phyloP scores from a whole-genome alignment of 1,140 invertebrate genomes.

The Elysia chlorotica region DNA sequence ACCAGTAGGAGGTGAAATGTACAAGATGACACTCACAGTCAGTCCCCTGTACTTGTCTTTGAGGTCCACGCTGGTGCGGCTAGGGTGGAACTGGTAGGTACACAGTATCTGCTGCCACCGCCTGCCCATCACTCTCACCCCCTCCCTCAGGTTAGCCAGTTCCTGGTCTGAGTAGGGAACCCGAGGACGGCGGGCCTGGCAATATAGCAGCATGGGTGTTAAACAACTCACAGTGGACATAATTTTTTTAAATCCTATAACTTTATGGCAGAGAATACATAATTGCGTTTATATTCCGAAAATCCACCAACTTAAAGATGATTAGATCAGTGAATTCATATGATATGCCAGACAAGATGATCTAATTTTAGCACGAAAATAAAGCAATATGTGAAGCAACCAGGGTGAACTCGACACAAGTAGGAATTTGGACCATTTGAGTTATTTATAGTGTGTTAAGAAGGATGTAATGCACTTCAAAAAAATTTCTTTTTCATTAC shows the following conservation, averaged over 20 bases:
- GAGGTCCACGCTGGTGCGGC: slow-evolving; percentile 47
- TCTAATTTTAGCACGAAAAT: not conserved
- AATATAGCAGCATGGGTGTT: not conserved
- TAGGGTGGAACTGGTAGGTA: slow-evolving; percentile 46
- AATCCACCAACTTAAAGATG: not conserved
- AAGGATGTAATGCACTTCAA: too few species aligned
- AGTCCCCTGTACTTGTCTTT: slow-evolving; percentile 52
- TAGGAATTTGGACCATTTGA: too few species aligned
- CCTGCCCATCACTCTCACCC: slow-evolving; percentile 43
- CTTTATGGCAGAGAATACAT: not conserved
- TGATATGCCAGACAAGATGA: not conserved
- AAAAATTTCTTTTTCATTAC: too few species aligned
- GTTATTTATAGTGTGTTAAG: too few species aligned
- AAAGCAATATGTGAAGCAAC: too few species aligned
- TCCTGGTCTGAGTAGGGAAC: slow-evolving; percentile 46
- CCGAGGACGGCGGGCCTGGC: slow-evolving; percentile 26
- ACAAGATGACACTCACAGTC: too few species aligned
- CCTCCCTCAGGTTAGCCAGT: slow-evolving; percentile 36
- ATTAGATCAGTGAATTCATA: not conserved
- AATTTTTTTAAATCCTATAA: not conserved
- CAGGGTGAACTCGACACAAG: too few species aligned
- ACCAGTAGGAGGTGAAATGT: too few species aligned
- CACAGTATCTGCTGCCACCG: slow-evolving; percentile 48
- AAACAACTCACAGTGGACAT: too few species aligned
- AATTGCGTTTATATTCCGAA: too few species aligned